phyloP scores from a whole-genome alignment of 2,797 vertebrate genomes.

The Vireo griseus region DNA sequence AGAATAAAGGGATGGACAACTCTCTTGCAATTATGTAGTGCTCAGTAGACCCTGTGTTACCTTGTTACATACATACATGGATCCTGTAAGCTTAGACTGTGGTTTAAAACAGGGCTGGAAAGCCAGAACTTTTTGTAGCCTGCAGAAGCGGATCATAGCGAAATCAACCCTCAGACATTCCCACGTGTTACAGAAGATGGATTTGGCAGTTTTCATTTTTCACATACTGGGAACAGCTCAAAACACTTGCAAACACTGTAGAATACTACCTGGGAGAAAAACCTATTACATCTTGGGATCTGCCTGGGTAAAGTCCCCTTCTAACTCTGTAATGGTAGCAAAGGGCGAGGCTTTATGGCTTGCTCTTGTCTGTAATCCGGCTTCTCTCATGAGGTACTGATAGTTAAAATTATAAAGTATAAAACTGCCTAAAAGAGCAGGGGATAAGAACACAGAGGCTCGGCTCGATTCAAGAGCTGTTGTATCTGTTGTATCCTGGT shows the following conservation, averaged over 20 bases:
- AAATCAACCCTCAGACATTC: not conserved
- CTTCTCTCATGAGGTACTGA: fast-evolving
- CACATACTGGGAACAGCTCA: not conserved
- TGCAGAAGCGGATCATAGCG: fast-evolving
- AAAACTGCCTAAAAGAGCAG: not conserved
- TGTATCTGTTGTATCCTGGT: fast-evolving
- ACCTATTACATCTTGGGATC: not conserved
- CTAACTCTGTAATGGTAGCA: fast-evolving
- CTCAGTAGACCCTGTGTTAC: not conserved
- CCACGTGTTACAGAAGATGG: fast-evolving
- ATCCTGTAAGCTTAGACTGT: fast-evolving
- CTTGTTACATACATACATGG: not conserved
- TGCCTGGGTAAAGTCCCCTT: not conserved
- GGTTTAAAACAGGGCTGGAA: not conserved
- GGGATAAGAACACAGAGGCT: fast-evolving
- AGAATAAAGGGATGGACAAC: not conserved
- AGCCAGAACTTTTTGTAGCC: not conserved
- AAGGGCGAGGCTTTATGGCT: not conserved
- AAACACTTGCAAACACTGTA: not conserved
- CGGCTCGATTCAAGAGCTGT: fast-evolving
- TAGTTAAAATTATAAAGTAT: no score
- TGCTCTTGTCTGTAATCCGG: not conserved
- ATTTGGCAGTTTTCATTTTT: not conserved
- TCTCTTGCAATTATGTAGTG: not conserved
- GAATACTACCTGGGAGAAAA: not conserved